Conservation (phyloP, 2,113 vertebrate genomes). For the Chionomys nivalis region DNA sequence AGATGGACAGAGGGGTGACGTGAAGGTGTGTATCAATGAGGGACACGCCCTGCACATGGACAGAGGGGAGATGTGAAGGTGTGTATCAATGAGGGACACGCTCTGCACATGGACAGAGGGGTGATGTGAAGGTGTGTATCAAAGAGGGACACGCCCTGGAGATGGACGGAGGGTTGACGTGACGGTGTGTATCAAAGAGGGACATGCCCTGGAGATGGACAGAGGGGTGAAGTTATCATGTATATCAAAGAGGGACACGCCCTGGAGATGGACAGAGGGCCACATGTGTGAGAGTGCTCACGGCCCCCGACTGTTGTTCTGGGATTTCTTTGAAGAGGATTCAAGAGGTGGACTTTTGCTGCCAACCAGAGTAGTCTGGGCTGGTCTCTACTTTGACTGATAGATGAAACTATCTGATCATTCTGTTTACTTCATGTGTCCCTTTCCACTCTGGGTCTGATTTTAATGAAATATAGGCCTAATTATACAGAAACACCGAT, state of each 20-base stretch:
- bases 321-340: background rate
- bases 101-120: too few species aligned
- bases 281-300: background rate
- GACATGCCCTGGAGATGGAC: too few species aligned
- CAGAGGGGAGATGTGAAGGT: too few species aligned
- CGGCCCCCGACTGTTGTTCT: background rate
- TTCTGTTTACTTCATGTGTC: background rate
- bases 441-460: background rate
- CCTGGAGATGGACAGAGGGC: background rate
- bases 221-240: background rate
- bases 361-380: background rate
- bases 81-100: background rate
- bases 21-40: too few species aligned
- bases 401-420: background rate
- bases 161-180: too few species aligned
- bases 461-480: background rate
- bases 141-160: too few species aligned
- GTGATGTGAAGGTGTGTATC: fast-evolving
- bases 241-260: background rate
- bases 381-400: background rate
- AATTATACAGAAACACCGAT: background rate
- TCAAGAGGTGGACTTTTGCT: background rate
- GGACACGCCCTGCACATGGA: too few species aligned
- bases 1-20: background rate
- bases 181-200: background rate